Percentiles rank a stretch among this genome's conserved stretches.
These are phyloP conservation scores for Phytoseiulus persimilis DNA, from an alignment of 2,888 invertebrate genomes.

Conservation along the genomic window DNA sequence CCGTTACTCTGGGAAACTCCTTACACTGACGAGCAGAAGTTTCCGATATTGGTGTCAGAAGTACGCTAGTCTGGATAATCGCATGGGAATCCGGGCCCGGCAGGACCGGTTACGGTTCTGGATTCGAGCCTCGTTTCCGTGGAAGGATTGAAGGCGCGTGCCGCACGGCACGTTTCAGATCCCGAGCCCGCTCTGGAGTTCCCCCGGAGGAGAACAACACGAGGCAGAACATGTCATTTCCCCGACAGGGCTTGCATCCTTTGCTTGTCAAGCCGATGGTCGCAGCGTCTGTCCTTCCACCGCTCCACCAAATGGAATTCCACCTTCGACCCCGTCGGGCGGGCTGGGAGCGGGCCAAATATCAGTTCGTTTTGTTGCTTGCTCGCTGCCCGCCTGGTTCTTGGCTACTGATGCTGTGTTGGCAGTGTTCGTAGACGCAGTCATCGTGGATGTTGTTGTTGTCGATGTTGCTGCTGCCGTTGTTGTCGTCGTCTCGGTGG, in stretches of 20 bases:
- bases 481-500: background rate
- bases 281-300: background rate
- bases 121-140: no score
- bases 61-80: no score
- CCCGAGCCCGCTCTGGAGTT: no score
- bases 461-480: background rate
- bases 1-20: no score
- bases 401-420: background rate
- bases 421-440: background rate
- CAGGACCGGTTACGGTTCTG: no score
- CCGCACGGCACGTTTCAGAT: no score
- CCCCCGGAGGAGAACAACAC: no score
- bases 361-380: background rate
- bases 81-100: no score
- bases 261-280: background rate
- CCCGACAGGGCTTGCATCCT: background rate
- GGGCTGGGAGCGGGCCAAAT: background rate
- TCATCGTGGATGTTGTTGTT: background rate
- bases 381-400: background rate
- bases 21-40: no score
- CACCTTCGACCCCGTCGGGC: background rate
- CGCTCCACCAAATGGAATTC: background rate
- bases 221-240: background rate
- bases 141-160: no score
- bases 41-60: no score